These are phyloP conservation scores for Shinisaurus crocodilurus DNA, from an alignment of 2,113 vertebrate genomes.

Conservation along the genomic window DNA sequence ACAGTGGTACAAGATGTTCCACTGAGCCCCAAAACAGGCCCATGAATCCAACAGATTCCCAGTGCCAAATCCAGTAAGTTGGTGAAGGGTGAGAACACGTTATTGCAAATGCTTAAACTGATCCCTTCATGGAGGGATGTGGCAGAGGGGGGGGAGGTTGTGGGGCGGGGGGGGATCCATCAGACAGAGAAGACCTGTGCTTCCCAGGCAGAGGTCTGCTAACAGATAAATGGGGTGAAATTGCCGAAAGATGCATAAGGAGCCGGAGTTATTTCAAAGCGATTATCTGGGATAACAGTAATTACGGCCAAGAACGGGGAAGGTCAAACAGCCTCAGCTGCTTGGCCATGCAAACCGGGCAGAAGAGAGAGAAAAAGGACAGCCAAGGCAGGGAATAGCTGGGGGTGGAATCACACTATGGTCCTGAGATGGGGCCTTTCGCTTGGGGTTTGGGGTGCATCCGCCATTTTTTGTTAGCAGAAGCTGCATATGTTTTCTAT, in stretches of 20 bases:
- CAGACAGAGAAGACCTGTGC: not conserved
- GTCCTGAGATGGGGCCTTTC: not conserved
- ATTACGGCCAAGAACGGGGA: constrained; percentile 64
- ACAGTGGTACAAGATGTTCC: too few relatives aligned
- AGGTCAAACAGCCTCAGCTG: constrained; percentile 48
- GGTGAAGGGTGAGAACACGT: too few relatives aligned
- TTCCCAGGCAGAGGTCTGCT: not conserved
- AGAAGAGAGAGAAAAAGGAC: not conserved
- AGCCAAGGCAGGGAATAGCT: not conserved
- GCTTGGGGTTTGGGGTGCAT: too few relatives aligned
- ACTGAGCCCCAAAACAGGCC: not conserved
- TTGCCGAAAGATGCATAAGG: constrained; percentile 43
- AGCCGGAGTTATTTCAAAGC: constrained; percentile 53
- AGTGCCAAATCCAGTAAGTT: not conserved
- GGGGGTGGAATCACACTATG: fast-evolving
- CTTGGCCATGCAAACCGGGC: not conserved
- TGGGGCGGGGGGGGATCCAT: too few relatives aligned
- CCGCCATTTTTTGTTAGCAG: not conserved
- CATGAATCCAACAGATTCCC: not conserved
- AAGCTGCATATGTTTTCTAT: too few relatives aligned
- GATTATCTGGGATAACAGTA: constrained; percentile 66
- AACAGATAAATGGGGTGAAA: constrained; percentile 47
- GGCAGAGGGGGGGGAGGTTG: not conserved
- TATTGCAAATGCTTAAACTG: not conserved
- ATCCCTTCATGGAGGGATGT: not conserved